These are phyloP conservation scores for Lutjanus campechanus DNA, from an alignment of 2,797 vertebrate species.

Conservation along the genomic window DNA sequence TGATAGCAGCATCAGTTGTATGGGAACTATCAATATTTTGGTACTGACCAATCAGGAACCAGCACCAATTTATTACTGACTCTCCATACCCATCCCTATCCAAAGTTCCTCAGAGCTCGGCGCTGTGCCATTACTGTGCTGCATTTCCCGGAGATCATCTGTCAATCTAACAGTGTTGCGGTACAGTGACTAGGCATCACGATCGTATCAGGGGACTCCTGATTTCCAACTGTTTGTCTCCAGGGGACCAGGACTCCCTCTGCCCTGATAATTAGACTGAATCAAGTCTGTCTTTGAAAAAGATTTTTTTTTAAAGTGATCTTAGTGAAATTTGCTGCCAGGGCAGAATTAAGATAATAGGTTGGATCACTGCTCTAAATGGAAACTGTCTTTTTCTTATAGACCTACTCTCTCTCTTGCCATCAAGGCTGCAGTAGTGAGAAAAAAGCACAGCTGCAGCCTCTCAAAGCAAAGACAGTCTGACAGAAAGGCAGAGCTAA, in stretches of 20 bases:
- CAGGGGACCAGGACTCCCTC: not conserved
- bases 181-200: not conserved
- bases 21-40: no score
- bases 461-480: conserved; percentile 24
- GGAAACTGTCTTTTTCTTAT: conserved; percentile 20
- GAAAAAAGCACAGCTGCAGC: conserved; percentile 43
- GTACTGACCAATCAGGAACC: no score
- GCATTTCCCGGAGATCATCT: conserved; percentile 22
- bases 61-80: no score
- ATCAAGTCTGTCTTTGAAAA: conserved; percentile 41
- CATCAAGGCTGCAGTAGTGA: conserved; percentile 5
- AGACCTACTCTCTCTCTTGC: conserved; percentile 1
- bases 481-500: conserved; percentile 33
- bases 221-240: conserved; percentile 10
- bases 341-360: conserved; percentile 57
- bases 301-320: conserved; percentile 30
- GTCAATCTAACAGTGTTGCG: conserved; percentile 26
- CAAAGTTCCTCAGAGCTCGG: not conserved
- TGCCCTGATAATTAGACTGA: conserved; percentile 37
- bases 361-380: conserved; percentile 38
- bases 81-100: no score
- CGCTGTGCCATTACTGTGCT: not conserved
- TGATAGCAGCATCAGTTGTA: no score
- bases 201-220: not conserved
- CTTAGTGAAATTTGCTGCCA: conserved; percentile 41